Conservation (phyloP, 2,113 vertebrate genomes). For the Chaetodon trifascialis region DNA sequence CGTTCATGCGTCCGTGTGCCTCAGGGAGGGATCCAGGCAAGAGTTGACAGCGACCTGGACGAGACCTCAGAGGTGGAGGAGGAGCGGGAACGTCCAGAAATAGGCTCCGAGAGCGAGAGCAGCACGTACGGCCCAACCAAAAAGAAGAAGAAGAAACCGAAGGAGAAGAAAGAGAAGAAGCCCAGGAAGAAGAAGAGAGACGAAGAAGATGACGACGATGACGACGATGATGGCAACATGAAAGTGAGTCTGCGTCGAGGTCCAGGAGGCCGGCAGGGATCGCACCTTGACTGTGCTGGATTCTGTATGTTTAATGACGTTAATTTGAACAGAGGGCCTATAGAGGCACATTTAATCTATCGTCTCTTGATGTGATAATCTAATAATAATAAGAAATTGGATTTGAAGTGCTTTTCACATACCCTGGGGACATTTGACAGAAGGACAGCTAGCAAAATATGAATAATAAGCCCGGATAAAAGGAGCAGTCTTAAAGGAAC, state of each 20-base stretch:
- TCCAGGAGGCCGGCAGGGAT: neutral
- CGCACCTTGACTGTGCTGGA: neutral
- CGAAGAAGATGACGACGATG: slow-evolving; percentile 91
- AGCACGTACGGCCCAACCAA: slow-evolving; percentile 93
- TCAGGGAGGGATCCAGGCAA: slow-evolving; percentile 62
- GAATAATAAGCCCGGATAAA: neutral
- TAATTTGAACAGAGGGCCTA: neutral
- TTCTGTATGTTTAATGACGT: neutral
- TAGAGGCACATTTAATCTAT: neutral
- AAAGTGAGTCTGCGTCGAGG: slow-evolving; percentile 82
- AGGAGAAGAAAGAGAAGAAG: slow-evolving; percentile 96
- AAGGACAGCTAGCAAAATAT: neutral
- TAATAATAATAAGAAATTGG: neutral
- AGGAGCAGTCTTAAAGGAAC: neutral
- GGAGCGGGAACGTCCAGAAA: slow-evolving; percentile 83
- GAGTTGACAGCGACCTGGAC: slow-evolving; percentile 88
- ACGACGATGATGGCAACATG: slow-evolving; percentile 86
- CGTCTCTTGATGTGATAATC: neutral
- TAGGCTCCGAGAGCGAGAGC: slow-evolving; percentile 92
- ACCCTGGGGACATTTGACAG: neutral
- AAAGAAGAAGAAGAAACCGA: slow-evolving; percentile 97
- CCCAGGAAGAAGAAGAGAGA: slow-evolving; percentile 92
- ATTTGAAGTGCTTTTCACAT: neutral
- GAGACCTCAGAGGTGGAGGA: slow-evolving; percentile 91
- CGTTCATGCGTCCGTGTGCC: neutral